Base-by-base conservation (phyloP, 2,113 vertebrate species). In the Channa maculata region DNA sequence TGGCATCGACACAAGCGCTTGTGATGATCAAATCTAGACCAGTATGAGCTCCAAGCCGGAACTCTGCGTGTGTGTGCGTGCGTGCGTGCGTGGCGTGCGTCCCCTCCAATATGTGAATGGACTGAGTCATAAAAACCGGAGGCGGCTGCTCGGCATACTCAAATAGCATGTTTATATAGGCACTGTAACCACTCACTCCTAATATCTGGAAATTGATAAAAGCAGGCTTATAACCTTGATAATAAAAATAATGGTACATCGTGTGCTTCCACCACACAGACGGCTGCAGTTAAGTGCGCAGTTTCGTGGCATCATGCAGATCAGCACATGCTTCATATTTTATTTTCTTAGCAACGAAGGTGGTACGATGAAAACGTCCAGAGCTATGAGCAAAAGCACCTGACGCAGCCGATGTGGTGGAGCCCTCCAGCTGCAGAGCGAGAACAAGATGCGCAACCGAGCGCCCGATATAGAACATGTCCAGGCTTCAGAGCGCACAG, bases 111-210 rank as follows among this genome's bases (percentile, higher is more conserved):
- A 86, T 88, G 88, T 89, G 89, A 93, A 90, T 85, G 84, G 82
- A 90, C 89, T 91, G 92, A 93, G 89, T 93, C 91, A 91, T 90
- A 90, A 79, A 50, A 80, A 81, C 70, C 88, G 81, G 86, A 90
- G 90, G 89, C 86, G 85, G 80, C 62, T 68, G 88, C 70, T 88
- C 75, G 58, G 62, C 64, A 59, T 61, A 73, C 69, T 81, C 80
- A 72, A 86, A 88, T 66, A 72, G 85, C 76, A 14, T 76, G 79
- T 83, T 80, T 79, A 76, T 85, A 79, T 60, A 67, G 82, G 55
- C 59, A 63, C 70, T 50, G 65, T 48, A 24, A 48, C 13, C 53
- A 38, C 1, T 33, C 6, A 5, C 0, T 7, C 1, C 12, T 54
- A 3, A 41, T 62, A 46, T 51, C 5, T 65, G 24, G 3, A 41